Base-by-base conservation (phyloP, 2,888 invertebrate genomes). In the Cloeon dipterum region DNA sequence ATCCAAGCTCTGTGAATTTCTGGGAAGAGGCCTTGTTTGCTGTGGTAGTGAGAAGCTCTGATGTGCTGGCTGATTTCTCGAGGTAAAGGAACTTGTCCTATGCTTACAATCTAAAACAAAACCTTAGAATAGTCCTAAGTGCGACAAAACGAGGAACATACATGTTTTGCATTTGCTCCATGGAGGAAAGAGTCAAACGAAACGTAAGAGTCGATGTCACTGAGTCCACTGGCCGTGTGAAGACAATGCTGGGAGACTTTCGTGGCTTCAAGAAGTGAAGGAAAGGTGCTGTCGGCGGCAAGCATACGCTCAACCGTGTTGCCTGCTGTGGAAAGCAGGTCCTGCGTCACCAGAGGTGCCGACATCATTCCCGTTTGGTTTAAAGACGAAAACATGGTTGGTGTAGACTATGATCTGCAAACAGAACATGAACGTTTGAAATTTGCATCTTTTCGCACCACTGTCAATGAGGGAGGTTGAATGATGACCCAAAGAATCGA, bases 1-100 rank as follows among this genome's bases (percentile, higher is more conserved):
- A 98, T 62, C 94, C 94, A 98, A 0, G 94, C 94, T 51, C 96
- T 66, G 38, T 78, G 79, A 45, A 98, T 91, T 56, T 89, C 91
- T 39, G 93, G 81, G 60, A 98, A 94, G 7, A 98, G 62, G 3
- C 98, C 98, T 88, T 96, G 93, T 63, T 83, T 74, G 53, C 88
- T 93, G 52, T 89, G 85, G 46, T 85, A 86, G 59, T 91, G 89
- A 11, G 29, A 29, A 16, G 29, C 29, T 16, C 29, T 5, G 7
- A 29, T 16, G 14, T 29, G 29, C 59, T 94, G 91, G 61, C 89
- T 70, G 41, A 94, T 77, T 64, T 93, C 93, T 7, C 79, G 74
- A 18, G 94, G 94, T 38, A 94, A 62, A 10, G 91, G 85, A 42
- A 86, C 74, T 62, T 79, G 83, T 52, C 74, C 79, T 18, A 78